These are phyloP conservation scores for Meta bourneti DNA, from an alignment of 2,888 invertebrate genomes.

Conservation along the genomic window DNA sequence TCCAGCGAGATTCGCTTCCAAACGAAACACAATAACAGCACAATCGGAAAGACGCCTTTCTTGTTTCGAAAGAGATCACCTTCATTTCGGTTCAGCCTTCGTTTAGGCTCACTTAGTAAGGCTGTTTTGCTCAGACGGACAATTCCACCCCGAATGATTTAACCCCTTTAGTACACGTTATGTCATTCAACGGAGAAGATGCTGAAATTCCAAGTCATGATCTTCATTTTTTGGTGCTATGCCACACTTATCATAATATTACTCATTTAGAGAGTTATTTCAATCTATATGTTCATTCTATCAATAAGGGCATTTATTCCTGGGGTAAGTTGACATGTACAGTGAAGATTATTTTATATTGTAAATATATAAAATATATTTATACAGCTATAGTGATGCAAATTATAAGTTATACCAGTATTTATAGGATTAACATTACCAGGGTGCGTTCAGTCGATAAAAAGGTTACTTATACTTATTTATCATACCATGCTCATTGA, in stretches of 20 bases:
- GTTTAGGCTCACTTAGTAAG: slow-evolving; percentile 39
- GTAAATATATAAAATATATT: slow-evolving; percentile 71
- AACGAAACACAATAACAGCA: slow-evolving; percentile 75
- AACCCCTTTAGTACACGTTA: slow-evolving; percentile 68
- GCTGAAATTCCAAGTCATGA: slow-evolving; percentile 39
- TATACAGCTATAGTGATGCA: slow-evolving; percentile 57
- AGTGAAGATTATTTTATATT: slow-evolving; percentile 73
- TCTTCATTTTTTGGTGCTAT: slow-evolving; percentile 74
- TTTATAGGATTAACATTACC: slow-evolving; percentile 39
- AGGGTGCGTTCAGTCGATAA: slow-evolving; percentile 52
- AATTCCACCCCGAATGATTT: slow-evolving; percentile 42
- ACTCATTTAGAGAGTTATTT: slow-evolving; percentile 58
- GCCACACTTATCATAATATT: slow-evolving; percentile 72
- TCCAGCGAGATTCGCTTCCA: slow-evolving; percentile 73
- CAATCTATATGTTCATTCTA: slow-evolving; percentile 55
- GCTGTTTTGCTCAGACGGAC: slow-evolving; percentile 75
- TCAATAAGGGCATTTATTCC: slow-evolving; percentile 57
- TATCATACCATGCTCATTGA: slow-evolving; percentile 51
- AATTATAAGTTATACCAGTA: slow-evolving; percentile 67
- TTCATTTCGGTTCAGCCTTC: slow-evolving; percentile 65
- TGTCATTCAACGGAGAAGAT: slow-evolving; percentile 23
- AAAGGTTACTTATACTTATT: slow-evolving; percentile 33
- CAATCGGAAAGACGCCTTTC: slow-evolving; percentile 74
- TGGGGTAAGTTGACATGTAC: slow-evolving; percentile 62
- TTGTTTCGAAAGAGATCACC: slow-evolving; percentile 47